Evolutionary conservation across 2,888 invertebrate genomes (phyloP).

Genomic region (Cyrtodaria siliqua): DNA sequence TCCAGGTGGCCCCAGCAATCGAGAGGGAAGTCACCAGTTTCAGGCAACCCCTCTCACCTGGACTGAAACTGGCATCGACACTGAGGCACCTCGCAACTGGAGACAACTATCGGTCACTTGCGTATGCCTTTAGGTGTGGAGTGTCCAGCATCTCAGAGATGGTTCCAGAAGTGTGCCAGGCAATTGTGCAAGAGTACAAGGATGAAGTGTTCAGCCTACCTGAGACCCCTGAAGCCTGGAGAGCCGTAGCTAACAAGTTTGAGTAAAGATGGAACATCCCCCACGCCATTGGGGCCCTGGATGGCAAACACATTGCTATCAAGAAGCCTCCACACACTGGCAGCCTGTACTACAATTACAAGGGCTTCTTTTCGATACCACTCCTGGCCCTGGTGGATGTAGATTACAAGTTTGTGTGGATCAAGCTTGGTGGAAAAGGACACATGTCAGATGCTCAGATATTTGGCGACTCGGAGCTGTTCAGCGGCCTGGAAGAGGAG

Average conservation of each 20-base stretch:
- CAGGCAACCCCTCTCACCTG: conserved; percentile 33
- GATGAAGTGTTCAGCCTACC: conserved; percentile 37
- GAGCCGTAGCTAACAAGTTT: conserved; percentile 40
- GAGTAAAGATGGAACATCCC: conserved; percentile 53
- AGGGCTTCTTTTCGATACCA: conserved; percentile 29
- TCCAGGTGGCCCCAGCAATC: conserved; percentile 32
- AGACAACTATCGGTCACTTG: conserved; percentile 45
- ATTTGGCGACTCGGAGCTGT: conserved; percentile 20
- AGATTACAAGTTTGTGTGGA: conserved; percentile 32
- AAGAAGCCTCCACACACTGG: conserved; percentile 40
- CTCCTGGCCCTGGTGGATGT: conserved; percentile 24
- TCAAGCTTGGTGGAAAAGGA: conserved; percentile 40
- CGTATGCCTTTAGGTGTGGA: conserved; percentile 44
- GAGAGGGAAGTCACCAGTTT: conserved; percentile 30
- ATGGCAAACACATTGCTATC: conserved; percentile 56
- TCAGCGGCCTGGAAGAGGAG: conserved; percentile 20
- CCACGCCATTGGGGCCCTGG: conserved; percentile 43
- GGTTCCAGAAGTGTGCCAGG: conserved; percentile 21
- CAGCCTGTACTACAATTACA: conserved; percentile 52
- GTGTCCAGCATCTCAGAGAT: conserved; percentile 20
- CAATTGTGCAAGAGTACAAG: conserved; percentile 31
- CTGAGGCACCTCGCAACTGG: conserved; percentile 60
- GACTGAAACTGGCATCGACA: conserved; percentile 42
- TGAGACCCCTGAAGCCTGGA: conserved; percentile 41
- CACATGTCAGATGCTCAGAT: conserved; percentile 36